Evolutionary conservation across 2,113 vertebrate genomes (phyloP).

Genomic region (Macquaria ambigua): DNA sequence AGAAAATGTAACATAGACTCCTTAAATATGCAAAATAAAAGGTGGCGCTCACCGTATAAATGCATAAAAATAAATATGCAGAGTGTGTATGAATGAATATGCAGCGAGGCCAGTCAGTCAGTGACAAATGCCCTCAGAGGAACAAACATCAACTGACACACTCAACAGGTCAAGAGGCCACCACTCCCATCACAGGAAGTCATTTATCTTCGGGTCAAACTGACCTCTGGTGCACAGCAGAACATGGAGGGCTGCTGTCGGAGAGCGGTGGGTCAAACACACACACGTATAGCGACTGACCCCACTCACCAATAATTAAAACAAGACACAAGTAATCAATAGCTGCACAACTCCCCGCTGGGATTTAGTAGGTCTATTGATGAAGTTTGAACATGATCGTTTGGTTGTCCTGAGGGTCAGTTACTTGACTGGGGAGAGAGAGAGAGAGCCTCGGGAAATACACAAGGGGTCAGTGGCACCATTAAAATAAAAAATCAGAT

Average conservation of each 20-base stretch:
- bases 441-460: not conserved
- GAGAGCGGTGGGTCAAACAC: conserved; percentile 33
- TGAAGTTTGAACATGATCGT: conserved; percentile 53
- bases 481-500: not conserved
- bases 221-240: conserved; percentile 43
- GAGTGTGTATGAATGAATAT: not conserved
- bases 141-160: conserved; percentile 35
- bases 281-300: not conserved
- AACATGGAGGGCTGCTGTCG: conserved; percentile 17
- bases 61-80: conserved; percentile 1
- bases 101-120: not conserved
- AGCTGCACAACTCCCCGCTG: conserved; percentile 14
- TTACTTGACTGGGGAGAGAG: not conserved
- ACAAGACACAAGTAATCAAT: conserved; percentile 60
- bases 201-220: conserved; percentile 56
- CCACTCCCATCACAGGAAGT: conserved; percentile 60
- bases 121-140: conserved; percentile 32
- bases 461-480: not conserved
- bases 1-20: not conserved
- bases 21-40: conserved; percentile 19
- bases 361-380: conserved; percentile 46
- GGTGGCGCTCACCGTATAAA: conserved; percentile 5
- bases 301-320: conserved; percentile 61
- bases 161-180: conserved; percentile 47
- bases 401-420: conserved; percentile 23